Base-by-base conservation (phyloP, 2,797 vertebrate genomes). In the Paratrypauchen microcephalus region DNA sequence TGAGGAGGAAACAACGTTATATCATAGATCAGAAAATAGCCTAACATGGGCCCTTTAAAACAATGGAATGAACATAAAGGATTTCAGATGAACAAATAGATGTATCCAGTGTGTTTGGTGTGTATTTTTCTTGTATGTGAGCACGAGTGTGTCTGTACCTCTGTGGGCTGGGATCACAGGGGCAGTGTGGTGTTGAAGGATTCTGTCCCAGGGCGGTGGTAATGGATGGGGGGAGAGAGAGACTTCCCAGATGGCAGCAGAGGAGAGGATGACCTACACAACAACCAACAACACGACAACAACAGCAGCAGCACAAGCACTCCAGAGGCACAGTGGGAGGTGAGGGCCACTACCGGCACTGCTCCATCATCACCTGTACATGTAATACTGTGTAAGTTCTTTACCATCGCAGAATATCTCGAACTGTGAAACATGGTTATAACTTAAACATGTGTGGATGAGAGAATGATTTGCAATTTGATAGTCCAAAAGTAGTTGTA, bases 241-340 rank as follows among this genome's bases (percentile, higher is more conserved):
- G 64, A 65, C 70, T 83, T 87, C 83, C 82, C 88, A 88, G 83
- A 87, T 89, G 91, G 82, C 81, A 75, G 83, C 81, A 84, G 84
- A 85, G 89, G 84, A 86, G 85, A 86, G 72, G 75, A 74, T 63
- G 79, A 90, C 87, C 87, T 88, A 77, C 76, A 86, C 74, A 74
- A 71, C 76, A 81, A 85, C 75, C 68, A 77, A 73, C 76, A 88
- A 83, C 83, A 82, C 55, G 70, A 69, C 70, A 81, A 73, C 68
- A 68, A 23, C 21, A 54, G 69, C 48, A 30, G 58, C 58, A n/a
- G 58, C 57, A 56, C 21, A 24, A 57, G 24, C 55, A 15, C 55
- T 69, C 62, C 72, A 39, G 30, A 26, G 48, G 45, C 28, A 2
- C 24, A 30, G 50, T 55, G 7, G 59, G 24, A 61, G 45, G 56